These are phyloP conservation scores for Drosophila mayri DNA, from an alignment of 1,140 invertebrate species.

Conservation along the genomic window DNA sequence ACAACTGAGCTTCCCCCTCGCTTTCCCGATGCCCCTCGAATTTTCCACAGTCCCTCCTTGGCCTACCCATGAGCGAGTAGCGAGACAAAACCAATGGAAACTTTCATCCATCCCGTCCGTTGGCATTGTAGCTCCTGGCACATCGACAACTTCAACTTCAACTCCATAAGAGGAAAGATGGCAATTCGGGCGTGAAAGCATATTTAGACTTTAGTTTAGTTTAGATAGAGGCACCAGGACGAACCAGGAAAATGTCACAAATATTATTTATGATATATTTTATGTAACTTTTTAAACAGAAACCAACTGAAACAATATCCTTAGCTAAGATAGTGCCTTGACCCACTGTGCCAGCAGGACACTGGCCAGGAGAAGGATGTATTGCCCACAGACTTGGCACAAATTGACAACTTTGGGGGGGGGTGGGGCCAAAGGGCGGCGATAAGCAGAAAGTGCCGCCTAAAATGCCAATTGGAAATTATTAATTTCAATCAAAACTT, in stretches of 20 bases:
- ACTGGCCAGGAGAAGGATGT: neutral
- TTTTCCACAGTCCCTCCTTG: neutral
- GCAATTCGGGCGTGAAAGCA: slow-evolving; percentile 60
- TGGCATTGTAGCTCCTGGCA: slow-evolving; percentile 23
- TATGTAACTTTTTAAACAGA: neutral
- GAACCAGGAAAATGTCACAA: neutral
- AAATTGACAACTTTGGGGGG: slow-evolving; percentile 61
- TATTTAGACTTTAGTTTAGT: slow-evolving; percentile 71
- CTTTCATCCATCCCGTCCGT: slow-evolving; percentile 39
- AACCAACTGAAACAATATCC: neutral
- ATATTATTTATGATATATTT: neutral
- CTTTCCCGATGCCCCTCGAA: neutral
- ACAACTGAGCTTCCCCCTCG: slow-evolving; percentile 6
- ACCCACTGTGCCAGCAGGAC: slow-evolving; percentile 8
- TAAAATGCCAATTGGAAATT: slow-evolving; percentile 73
- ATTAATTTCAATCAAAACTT: slow-evolving; percentile 80
- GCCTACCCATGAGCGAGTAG: slow-evolving; percentile 15
- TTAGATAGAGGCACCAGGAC: slow-evolving; percentile 17
- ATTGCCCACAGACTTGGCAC: slow-evolving; percentile 12
- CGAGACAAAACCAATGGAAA: slow-evolving; percentile 52
- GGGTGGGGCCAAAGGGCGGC: neutral
- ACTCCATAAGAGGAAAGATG: slow-evolving; percentile 18
- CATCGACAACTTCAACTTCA: slow-evolving; percentile 2
- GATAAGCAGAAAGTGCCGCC: slow-evolving; percentile 27
- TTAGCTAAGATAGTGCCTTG: neutral